Percentiles rank a stretch among this genome's conserved stretches.
Conservation (phyloP, 2,888 invertebrate genomes). For the Reticulitermes lucifugus region DNA sequence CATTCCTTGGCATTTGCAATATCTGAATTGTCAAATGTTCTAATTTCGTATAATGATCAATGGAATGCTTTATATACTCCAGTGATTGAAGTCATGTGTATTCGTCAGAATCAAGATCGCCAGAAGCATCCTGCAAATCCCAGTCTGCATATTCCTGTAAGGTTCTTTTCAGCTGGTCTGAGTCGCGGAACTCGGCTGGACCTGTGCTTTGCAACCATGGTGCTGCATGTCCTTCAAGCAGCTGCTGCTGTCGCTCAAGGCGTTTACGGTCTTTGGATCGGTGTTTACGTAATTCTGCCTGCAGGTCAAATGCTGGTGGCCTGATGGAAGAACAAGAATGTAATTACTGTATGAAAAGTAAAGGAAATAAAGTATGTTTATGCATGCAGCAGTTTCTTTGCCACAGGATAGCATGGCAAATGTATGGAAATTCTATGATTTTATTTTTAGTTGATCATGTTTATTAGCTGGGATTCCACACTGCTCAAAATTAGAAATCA, state of each 20-base stretch:
- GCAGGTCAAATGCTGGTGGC: constrained; percentile 71
- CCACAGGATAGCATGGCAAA: too few species aligned
- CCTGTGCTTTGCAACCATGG: constrained; percentile 52
- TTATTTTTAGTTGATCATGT: too few species aligned
- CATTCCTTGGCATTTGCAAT: neutral
- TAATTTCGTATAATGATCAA: too few species aligned
- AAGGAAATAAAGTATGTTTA: too few species aligned
- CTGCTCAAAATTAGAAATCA: too few species aligned
- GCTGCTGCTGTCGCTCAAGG: constrained; percentile 59
- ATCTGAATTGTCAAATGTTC: too few species aligned
- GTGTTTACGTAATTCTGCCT: constrained; percentile 69
- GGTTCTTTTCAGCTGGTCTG: neutral
- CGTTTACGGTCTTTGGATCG: constrained; percentile 58
- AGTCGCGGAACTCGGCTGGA: constrained; percentile 24
- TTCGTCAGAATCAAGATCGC: constrained; percentile 42
- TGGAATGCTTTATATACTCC: too few species aligned
- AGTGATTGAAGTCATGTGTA: neutral
- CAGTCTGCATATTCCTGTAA: constrained; percentile 15
- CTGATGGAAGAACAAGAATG: constrained; percentile 60
- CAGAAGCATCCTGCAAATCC: constrained; percentile 45
- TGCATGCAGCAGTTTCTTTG: too few species aligned
- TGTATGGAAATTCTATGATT: too few species aligned
- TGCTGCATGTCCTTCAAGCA: constrained; percentile 58
- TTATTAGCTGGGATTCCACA: too few species aligned
- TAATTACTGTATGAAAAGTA: neutral